phyloP scores from a whole-genome alignment of 2,113 vertebrate species.

The Menura novaehollandiae region DNA sequence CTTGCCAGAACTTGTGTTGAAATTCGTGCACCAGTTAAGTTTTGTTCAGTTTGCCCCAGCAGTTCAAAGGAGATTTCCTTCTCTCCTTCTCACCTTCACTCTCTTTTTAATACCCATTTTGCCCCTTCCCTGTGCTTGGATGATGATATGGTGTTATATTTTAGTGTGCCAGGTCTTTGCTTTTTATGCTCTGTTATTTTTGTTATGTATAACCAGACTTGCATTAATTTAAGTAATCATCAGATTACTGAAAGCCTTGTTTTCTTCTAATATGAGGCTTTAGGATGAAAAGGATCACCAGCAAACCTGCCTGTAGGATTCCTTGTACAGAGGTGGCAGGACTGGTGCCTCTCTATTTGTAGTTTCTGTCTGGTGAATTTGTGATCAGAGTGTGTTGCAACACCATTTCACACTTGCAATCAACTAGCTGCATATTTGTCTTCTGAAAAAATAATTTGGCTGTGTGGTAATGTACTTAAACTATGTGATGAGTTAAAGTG shows the following conservation, averaged over 20 bases:
- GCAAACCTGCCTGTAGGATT: neutral
- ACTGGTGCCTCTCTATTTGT: neutral
- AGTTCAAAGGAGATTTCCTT: neutral
- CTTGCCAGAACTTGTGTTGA: neutral
- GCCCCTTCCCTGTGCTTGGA: neutral
- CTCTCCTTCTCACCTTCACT: neutral
- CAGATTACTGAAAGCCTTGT: neutral
- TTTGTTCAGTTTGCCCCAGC: neutral
- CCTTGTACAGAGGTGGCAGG: neutral
- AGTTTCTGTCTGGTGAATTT: neutral
- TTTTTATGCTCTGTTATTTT: neutral
- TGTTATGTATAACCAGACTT: neutral
- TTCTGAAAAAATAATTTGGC: neutral
- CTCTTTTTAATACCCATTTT: neutral
- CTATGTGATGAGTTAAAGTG: slow-evolving; percentile 7
- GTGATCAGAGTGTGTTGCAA: neutral
- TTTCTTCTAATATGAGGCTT: neutral
- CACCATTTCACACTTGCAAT: neutral
- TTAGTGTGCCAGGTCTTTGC: neutral
- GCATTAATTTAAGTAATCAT: neutral
- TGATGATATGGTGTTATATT: neutral
- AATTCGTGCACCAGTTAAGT: neutral
- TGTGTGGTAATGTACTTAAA: neutral
- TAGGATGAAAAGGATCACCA: neutral
- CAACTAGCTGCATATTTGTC: neutral